Conservation (phyloP, 2,797 vertebrate genomes). For the Protonibea diacanthus region DNA sequence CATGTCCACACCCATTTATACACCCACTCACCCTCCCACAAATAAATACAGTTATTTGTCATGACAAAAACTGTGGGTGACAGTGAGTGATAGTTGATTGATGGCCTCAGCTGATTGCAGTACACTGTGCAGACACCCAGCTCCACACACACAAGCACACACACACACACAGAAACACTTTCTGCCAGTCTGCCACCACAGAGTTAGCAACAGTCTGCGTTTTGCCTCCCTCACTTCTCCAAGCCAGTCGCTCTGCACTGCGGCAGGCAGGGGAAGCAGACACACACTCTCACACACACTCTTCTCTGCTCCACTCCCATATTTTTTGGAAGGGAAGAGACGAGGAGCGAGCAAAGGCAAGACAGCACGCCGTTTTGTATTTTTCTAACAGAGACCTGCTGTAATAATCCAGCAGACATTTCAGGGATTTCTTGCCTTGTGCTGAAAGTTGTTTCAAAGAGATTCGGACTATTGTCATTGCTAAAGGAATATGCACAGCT, state of each 20-base stretch:
- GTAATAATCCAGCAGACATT: conserved; percentile 41
- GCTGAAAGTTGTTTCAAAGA: conserved; percentile 70
- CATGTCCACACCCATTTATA: conserved; percentile 39
- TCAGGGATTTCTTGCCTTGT: conserved; percentile 55
- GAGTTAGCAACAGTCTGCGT: conserved; percentile 85
- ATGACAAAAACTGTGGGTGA: conserved; percentile 79
- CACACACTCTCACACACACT: conserved; percentile 64
- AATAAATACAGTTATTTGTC: conserved; percentile 47
- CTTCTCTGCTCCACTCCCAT: conserved; percentile 77
- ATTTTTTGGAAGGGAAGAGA: conserved; percentile 81
- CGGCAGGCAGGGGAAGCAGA: conserved; percentile 82
- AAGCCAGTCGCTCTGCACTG: conserved; percentile 85
- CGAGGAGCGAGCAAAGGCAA: conserved; percentile 74
- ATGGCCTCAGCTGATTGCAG: conserved; percentile 89
- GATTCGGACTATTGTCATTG: conserved; percentile 61
- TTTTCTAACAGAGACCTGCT: conserved; percentile 46
- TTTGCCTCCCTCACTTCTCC: conserved; percentile 81
- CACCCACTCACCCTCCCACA: conserved; percentile 45
- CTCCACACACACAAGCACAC: conserved; percentile 67
- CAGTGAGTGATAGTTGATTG: conserved; percentile 87
- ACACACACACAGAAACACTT: conserved; percentile 66
- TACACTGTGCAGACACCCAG: conserved; percentile 85
- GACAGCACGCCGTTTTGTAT: conserved; percentile 60
- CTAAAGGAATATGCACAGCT: conserved; percentile 68
- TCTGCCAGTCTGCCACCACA: conserved; percentile 84